These are phyloP conservation scores for Micromys minutus DNA, from an alignment of 2,113 vertebrate species.

Conservation along the genomic window DNA sequence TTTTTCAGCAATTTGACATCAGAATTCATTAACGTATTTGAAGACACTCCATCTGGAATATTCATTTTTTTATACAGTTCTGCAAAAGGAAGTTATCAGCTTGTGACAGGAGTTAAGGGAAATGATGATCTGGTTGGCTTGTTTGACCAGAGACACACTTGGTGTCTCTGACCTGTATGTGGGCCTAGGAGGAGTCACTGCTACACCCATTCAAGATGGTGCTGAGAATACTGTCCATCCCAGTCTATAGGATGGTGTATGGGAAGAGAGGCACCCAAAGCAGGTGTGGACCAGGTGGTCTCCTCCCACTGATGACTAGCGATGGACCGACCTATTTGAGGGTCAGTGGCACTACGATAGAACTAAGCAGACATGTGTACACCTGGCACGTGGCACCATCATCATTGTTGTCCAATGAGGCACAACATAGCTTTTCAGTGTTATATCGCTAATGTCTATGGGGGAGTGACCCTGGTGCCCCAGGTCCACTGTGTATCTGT, in stretches of 20 bases:
- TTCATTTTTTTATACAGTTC: not conserved
- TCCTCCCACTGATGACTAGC: not conserved
- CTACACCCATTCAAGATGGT: not conserved
- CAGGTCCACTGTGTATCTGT: not conserved
- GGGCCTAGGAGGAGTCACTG: not conserved
- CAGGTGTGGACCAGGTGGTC: not conserved
- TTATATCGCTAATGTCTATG: not conserved
- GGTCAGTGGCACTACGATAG: not conserved
- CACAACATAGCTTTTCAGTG: not conserved
- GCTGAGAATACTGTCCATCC: not conserved
- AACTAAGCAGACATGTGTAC: not conserved
- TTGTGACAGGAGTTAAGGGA: not conserved
- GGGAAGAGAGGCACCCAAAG: not conserved
- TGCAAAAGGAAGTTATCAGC: slow-evolving; percentile 47
- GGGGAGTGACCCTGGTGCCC: not conserved
- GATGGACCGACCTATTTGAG: not conserved
- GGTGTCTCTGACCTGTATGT: not conserved
- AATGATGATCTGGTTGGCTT: not conserved
- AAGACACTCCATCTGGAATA: not conserved
- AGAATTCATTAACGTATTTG: not conserved
- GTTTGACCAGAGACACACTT: not conserved
- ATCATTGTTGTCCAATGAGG: not conserved
- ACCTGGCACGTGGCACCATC: not conserved
- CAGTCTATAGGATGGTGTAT: not conserved
- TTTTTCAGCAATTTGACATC: not conserved